A percentile compares a stretch with the other conserved stretches of the same genome.
phyloP scores from a whole-genome alignment of 2,888 invertebrate genomes.

The Mythimna lalbum region DNA sequence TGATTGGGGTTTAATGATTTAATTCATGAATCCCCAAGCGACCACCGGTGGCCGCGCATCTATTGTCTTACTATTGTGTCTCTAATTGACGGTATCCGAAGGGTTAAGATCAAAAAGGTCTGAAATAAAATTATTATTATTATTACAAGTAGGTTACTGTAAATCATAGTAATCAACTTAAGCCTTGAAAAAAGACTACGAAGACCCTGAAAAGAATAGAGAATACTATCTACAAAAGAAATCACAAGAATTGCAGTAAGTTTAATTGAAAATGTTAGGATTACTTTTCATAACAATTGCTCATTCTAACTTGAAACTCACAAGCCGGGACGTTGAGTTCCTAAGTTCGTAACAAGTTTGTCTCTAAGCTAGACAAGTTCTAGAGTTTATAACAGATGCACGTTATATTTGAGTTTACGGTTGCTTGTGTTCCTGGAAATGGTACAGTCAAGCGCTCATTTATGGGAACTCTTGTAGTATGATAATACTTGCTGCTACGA shows the following conservation, averaged over 20 bases:
- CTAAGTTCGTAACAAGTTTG: constrained; percentile 37
- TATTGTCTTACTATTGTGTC: too few species aligned
- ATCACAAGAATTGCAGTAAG: constrained; percentile 28
- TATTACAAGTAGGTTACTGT: not conserved
- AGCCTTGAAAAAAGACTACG: not conserved
- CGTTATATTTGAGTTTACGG: constrained; percentile 12
- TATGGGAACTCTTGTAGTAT: not conserved
- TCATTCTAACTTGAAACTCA: constrained; percentile 34
- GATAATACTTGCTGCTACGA: not conserved
- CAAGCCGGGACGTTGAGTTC: constrained; percentile 11
- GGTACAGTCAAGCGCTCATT: not conserved
- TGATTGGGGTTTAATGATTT: too few species aligned
- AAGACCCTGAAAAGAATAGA: not conserved
- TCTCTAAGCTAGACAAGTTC: constrained; percentile 26
- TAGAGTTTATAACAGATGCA: constrained; percentile 25
- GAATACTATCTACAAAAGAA: constrained; percentile 8
- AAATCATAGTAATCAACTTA: not conserved
- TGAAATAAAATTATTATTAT: too few species aligned
- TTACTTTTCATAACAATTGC: constrained; percentile 42
- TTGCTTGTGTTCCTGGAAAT: not conserved
- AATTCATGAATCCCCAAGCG: too few species aligned
- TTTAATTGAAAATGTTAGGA: constrained; percentile 46
- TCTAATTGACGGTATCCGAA: too few species aligned
- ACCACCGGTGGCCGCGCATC: too few species aligned
- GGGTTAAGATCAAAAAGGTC: too few species aligned